Conservation (phyloP, 23 tunicate genomes). For the Ciona savignyi region DNA sequence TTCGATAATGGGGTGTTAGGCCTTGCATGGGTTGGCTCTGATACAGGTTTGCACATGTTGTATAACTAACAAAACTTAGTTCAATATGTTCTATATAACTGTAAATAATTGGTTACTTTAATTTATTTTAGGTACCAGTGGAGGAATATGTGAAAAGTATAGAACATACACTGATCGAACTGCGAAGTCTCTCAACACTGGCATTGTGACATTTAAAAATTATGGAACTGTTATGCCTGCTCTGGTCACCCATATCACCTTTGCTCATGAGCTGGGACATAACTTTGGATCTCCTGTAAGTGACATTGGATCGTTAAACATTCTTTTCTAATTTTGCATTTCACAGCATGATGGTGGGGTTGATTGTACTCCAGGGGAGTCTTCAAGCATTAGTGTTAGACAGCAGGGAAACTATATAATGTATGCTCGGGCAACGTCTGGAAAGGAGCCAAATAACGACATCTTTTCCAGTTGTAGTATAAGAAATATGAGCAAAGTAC, state of each 20-base stretch:
- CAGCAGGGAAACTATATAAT: constrained; percentile 84
- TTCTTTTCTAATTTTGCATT: too few species aligned
- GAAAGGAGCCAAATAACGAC: constrained; percentile 63
- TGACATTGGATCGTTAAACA: too few species aligned
- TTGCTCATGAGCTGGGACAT: constrained; percentile 95
- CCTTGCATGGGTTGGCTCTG: constrained; percentile 89
- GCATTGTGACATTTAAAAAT: constrained; percentile 81
- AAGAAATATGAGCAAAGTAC: constrained; percentile 73
- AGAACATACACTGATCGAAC: constrained; percentile 46
- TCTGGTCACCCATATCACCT: constrained; percentile 84
- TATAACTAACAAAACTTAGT: too few species aligned
- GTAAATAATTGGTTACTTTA: too few species aligned
- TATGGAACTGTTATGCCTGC: constrained; percentile 74
- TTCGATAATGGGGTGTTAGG: constrained; percentile 89
- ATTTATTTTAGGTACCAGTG: constrained; percentile 48
- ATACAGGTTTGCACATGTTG: constrained; percentile 27
- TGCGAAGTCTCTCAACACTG: constrained; percentile 82
- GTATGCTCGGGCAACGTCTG: constrained; percentile 94
- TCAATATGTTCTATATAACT: too few species aligned
- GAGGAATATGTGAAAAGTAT: constrained; percentile 87
- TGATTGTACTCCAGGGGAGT: constrained; percentile 89
- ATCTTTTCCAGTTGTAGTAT: constrained; percentile 71
- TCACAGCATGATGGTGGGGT: constrained; percentile 82
- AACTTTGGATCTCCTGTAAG: constrained; percentile 98
- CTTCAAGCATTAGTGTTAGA: background rate